phyloP scores from a whole-genome alignment of 2,888 invertebrate species.

The Tetropium fuscum region DNA sequence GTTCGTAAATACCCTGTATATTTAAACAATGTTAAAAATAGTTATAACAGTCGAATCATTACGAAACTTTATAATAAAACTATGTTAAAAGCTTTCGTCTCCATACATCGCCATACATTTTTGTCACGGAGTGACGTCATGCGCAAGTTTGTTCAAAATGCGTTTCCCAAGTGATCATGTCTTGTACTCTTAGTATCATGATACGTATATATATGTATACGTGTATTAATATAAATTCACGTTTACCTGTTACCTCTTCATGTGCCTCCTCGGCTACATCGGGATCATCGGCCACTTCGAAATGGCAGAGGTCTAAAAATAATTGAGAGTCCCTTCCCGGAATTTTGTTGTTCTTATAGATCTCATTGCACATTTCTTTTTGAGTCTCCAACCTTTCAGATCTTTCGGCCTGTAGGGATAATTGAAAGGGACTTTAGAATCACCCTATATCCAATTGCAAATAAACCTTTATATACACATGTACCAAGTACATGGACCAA shows the following conservation, averaged over 20 bases:
- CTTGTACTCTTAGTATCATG: too few relatives aligned
- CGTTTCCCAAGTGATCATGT: too few relatives aligned
- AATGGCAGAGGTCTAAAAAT: slow-evolving; percentile 44
- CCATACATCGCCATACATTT: too few relatives aligned
- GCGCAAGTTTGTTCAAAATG: too few relatives aligned
- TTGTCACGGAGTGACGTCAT: too few relatives aligned
- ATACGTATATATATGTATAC: background rate
- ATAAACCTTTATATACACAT: background rate
- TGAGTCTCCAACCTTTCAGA: slow-evolving; percentile 41
- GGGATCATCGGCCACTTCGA: slow-evolving; percentile 32
- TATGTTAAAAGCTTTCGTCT: too few relatives aligned
- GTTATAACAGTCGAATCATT: too few relatives aligned
- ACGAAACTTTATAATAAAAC: too few relatives aligned
- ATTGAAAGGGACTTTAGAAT: background rate
- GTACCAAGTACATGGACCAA: too few relatives aligned
- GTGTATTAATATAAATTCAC: background rate
- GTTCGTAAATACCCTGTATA: too few relatives aligned
- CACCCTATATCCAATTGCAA: too few relatives aligned
- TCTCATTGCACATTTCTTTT: slow-evolving; percentile 43
- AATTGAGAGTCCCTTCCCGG: slow-evolving; percentile 33
- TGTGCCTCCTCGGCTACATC: slow-evolving; percentile 1
- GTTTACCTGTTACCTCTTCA: background rate
- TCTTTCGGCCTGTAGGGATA: slow-evolving; percentile 32
- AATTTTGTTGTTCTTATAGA: slow-evolving; percentile 24
- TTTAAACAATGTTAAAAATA: too few relatives aligned